Percentiles rank a stretch among this genome's conserved stretches.
phyloP scores from a whole-genome alignment of 2,797 vertebrate genomes.

The Lagorchestes hirsutus region DNA sequence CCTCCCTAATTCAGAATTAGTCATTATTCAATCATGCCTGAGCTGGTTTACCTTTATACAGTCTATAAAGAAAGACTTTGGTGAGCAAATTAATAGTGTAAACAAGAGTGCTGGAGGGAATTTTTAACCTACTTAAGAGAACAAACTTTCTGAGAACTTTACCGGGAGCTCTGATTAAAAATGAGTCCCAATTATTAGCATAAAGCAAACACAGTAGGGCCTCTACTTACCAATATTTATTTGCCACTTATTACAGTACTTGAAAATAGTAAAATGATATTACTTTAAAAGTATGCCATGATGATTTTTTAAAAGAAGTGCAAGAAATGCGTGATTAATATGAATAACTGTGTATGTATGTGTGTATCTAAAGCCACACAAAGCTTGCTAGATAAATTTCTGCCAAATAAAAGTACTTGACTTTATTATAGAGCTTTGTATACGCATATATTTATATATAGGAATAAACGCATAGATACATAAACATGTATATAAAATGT shows the following conservation, averaged over 20 bases:
- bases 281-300: not conserved
- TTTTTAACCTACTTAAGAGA: slow-evolving; percentile 1
- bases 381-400: not conserved
- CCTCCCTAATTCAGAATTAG: slow-evolving; percentile 10
- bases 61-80: slow-evolving; percentile 1
- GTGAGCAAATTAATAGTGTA: slow-evolving; percentile 12
- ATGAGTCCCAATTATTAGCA: not conserved
- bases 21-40: slow-evolving; percentile 9
- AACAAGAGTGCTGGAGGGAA: not conserved
- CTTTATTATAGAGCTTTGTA: not conserved
- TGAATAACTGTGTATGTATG: not conserved
- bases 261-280: not conserved
- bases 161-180: not conserved
- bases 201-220: not conserved
- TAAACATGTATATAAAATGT: not conserved
- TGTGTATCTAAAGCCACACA: not conserved
- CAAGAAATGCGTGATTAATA: not conserved
- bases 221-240: not conserved
- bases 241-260: not conserved
- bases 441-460: not conserved
- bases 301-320: not conserved
- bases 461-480: not conserved
- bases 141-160: slow-evolving; percentile 12
- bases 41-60: slow-evolving; percentile 6
- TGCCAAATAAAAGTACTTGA: not conserved